phyloP scores from a whole-genome alignment of 92 coral and sea anemone genomes.

The Epizoanthus illoricatus region DNA sequence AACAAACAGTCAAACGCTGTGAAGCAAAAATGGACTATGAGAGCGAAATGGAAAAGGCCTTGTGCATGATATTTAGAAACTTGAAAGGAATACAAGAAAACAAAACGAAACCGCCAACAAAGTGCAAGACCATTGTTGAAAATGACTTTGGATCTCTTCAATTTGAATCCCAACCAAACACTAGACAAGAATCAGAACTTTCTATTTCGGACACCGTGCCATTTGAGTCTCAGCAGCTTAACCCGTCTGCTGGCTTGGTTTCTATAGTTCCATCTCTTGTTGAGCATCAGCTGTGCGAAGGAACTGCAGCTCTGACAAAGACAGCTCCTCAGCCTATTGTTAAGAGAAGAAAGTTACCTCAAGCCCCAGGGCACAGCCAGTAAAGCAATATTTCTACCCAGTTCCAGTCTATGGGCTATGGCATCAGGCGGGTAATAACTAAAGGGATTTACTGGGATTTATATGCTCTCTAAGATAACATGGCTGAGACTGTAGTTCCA shows the following conservation, averaged over 20 bases:
- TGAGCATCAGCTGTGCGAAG: neutral
- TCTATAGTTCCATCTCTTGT: slow-evolving; percentile 5
- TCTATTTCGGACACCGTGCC: neutral
- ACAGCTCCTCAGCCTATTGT: neutral
- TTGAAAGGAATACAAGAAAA: slow-evolving; percentile 30
- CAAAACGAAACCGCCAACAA: neutral
- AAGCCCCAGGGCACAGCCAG: neutral
- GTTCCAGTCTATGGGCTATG: too few species aligned
- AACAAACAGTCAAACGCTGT: slow-evolving; percentile 5
- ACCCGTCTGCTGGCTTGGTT: neutral
- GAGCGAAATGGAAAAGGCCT: slow-evolving; percentile 38
- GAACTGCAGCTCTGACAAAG: neutral
- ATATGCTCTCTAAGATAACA: too few species aligned
- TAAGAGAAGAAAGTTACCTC: slow-evolving; percentile 13
- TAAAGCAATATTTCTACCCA: too few species aligned
- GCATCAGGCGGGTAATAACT: too few species aligned
- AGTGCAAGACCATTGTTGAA: neutral
- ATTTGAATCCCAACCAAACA: neutral
- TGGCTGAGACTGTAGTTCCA: too few species aligned
- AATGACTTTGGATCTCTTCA: neutral
- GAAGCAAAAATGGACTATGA: slow-evolving; percentile 12
- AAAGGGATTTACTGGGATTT: too few species aligned
- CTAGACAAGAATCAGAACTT: neutral
- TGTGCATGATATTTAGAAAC: slow-evolving; percentile 25
- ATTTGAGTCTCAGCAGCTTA: neutral